Base-by-base conservation (phyloP, 1,140 invertebrate species). In the Chrysopa pallens region DNA sequence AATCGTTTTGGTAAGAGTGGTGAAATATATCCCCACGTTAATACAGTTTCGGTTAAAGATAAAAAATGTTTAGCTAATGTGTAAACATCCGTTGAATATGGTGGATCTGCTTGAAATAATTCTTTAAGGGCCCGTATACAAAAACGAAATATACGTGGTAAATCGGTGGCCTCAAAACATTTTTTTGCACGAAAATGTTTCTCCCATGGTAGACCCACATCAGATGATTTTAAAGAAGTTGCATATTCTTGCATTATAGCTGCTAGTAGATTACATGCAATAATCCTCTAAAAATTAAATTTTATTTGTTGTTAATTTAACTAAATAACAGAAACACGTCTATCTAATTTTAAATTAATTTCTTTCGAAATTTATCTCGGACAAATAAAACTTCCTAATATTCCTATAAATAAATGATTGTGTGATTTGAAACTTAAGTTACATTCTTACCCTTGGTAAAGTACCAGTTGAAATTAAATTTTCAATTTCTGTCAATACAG, bases 221-320 rank as follows among this genome's bases (percentile, higher is more conserved):
- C 84, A 14, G 82, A 79, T 6, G 84, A 84, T 56, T 86, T 81
- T 0, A 78, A 71, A n/a, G 84, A 84, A 33, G 73, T 81, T 36
- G 82, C 78, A 68, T 87, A 89, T 62, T 93, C 88, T 71, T 85
- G 80, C 63, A 92, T 75, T 33, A 92, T 63, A 8, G 83, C 75
- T 40, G 76, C 69, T 47, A 92, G 74, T 43, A 92, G 73, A 43
- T 80, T 78, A 54, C 86, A 90, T 8, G 83, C 84, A 29, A 90
- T 56, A 43, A 77, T 62, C 69, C 78, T 74, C 66, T 81, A 40
- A 40, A 57, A 50, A 15, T 41, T 45, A 46, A 23, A 23, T 23
- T 23, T 23, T 23, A 3, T 23, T 23, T 23, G 5, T 23, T 23
- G n/a, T n/a, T n/a, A n/a, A n/a, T n/a, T n/a, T n/a, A n/a, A n/a